Evolutionary conservation across 2,797 vertebrate genomes (phyloP).

Genomic region (Eospalax fontanierii): DNA sequence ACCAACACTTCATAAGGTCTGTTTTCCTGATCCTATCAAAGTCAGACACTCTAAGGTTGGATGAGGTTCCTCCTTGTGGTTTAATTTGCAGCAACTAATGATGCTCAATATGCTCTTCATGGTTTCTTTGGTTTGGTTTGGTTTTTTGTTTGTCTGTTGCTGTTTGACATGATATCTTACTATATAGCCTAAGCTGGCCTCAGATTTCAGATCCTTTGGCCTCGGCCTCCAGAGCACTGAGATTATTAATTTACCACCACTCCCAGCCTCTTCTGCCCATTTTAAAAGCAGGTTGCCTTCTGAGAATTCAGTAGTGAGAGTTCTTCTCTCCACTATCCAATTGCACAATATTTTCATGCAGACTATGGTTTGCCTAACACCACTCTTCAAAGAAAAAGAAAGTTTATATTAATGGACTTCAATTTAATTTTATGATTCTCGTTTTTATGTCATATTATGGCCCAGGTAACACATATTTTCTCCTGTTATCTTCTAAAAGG

Average conservation of each 20-base stretch:
- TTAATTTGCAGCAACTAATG: slow-evolving; percentile 1
- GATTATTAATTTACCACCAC: background rate
- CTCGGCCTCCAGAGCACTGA: background rate
- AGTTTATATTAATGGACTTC: slow-evolving; percentile 2
- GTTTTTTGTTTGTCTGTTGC: too few species aligned
- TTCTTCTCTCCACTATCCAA: slow-evolving; percentile 10
- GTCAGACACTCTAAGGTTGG: background rate
- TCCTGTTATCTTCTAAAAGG: slow-evolving; percentile 46
- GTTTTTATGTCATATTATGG: slow-evolving; percentile 31
- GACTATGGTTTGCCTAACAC: background rate
- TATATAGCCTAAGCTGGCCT: background rate
- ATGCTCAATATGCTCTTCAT: background rate
- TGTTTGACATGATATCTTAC: background rate
- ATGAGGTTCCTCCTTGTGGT: background rate
- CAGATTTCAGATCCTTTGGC: background rate
- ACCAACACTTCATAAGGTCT: background rate
- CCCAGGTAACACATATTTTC: slow-evolving; percentile 12
- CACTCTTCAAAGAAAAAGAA: slow-evolving; percentile 33
- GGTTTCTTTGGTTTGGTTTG: background rate
- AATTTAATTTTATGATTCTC: slow-evolving; percentile 64
- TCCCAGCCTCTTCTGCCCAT: background rate
- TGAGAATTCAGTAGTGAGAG: background rate
- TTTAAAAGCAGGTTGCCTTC: slow-evolving; percentile 27
- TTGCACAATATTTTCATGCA: slow-evolving; percentile 48
- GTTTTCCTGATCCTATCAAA: background rate